Evolutionary conservation across 2,797 vertebrate species (phyloP).

Genomic region (Morelia viridis): DNA sequence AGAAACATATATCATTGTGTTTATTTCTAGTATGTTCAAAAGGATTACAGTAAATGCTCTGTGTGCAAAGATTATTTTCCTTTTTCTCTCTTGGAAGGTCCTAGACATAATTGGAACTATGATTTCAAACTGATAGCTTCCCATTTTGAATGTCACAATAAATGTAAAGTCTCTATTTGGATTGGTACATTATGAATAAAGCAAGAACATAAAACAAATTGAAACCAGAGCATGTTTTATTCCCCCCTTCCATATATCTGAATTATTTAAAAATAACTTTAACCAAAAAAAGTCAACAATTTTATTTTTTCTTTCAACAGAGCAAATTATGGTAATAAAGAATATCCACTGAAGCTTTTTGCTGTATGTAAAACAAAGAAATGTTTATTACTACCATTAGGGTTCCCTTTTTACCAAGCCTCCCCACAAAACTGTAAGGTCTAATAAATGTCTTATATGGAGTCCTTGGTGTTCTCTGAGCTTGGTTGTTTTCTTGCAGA

Average conservation of each 20-base stretch:
- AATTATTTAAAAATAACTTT: constrained; percentile 19
- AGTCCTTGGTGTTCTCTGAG: no score
- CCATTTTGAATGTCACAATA: not conserved
- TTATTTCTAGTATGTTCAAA: not conserved
- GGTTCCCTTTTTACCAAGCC: not conserved
- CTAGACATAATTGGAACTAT: not conserved
- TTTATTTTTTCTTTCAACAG: constrained; percentile 41
- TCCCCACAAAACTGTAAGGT: not conserved
- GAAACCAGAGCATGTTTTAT: not conserved
- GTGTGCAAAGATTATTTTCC: not conserved
- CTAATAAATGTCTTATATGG: not conserved
- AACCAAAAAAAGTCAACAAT: constrained; percentile 22
- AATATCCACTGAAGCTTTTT: not conserved
- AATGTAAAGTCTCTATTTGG: constrained; percentile 1
- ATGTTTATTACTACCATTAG: not conserved
- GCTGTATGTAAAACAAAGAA: not conserved
- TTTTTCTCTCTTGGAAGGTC: not conserved
- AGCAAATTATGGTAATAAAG: constrained; percentile 20
- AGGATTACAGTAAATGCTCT: not conserved
- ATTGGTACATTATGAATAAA: not conserved
- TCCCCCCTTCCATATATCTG: not conserved
- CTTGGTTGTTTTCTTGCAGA: no score
- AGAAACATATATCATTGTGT: not conserved
- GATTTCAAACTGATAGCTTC: not conserved
- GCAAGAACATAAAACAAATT: not conserved